Conservation (phyloP, 2,888 invertebrate species). For the Machimus rusticus region DNA sequence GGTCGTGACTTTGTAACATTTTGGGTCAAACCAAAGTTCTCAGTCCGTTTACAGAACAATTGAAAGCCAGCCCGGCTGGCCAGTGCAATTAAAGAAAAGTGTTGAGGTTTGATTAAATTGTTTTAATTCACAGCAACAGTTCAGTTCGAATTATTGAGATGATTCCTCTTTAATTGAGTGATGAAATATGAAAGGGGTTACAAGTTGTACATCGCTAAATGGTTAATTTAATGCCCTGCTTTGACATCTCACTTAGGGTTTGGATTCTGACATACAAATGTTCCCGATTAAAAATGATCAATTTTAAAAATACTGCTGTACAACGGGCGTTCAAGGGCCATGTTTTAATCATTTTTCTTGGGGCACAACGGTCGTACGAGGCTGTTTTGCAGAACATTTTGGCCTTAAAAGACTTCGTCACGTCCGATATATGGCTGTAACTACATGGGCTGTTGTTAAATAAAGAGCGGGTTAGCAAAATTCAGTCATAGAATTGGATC, state of each 20-base stretch:
- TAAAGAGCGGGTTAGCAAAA: no score
- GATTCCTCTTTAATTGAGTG: conserved; percentile 1
- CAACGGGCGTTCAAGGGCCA: no score
- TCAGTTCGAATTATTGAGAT: neutral
- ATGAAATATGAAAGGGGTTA: neutral
- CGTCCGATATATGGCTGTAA: no score
- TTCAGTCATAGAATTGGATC: no score
- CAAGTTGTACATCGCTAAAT: neutral
- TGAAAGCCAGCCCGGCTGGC: neutral
- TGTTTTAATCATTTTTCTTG: no score
- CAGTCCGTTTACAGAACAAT: neutral
- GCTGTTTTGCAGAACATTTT: no score
- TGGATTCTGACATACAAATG: no score
- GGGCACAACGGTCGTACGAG: no score
- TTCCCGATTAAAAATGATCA: no score
- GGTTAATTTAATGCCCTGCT: neutral
- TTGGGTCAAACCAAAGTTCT: conserved; percentile 38
- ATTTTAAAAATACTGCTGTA: no score
- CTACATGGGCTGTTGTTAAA: no score
- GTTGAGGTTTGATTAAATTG: conserved; percentile 25
- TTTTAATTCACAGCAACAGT: conserved; percentile 4
- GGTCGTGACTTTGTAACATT: conserved; percentile 46
- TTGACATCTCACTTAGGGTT: neutral
- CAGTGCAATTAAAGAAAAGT: neutral
- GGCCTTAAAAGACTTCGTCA: no score